Evolutionary conservation across 1,140 invertebrate genomes (phyloP), one percentile per base, ranked within the genome.

Genomic region (Stegodyphus dumicola): DNA sequence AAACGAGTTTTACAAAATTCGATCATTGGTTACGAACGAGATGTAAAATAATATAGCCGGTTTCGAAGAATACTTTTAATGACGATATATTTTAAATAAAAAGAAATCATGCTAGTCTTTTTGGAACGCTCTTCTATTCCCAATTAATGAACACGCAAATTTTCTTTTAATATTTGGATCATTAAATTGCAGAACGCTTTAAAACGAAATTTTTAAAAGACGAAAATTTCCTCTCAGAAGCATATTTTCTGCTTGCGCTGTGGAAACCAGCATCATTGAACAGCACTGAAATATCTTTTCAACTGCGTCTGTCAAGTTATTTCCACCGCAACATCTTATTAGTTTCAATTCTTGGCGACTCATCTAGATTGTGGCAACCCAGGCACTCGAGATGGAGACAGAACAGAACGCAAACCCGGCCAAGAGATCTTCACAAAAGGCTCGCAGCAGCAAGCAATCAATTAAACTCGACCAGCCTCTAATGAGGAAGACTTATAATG

Each of bases 401-500:
- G 10, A 74, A 33, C 10, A 33, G 10, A 74, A 53, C 71, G 10
- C 4, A 7, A 5, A 74, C 48, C 71, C 15, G 6, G 15, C n/a
- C 6, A 74, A 53, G 52, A 74, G 51, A n/a, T 74, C 51, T 54
- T 60, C 66, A 85, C 81, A 85, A 85, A 85, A 85, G 81, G 77
- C 81, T 77, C 74, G 48, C 73, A 76, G 70, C 74, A 73, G 60
- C 81, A 64, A 77, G 81, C 81, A 85, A 85, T 85, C 81, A 85
- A 85, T 85, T 85, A 85, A 74, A 85, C 80, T 18, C 80, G 80
- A 60, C 56, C 64, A 73, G 81, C 81, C 81, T 70, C 53, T 85
- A 85, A 85, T 85, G 81, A 85, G 81, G 48, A 56, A 64, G 73
- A 76, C 81, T 77, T 77, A 85, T 85, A 85, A 85, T 85, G 81